A percentile compares a stretch with the other conserved stretches of the same genome.
These are phyloP conservation scores for Calliopsis andreniformis DNA, from an alignment of 1,140 invertebrate genomes.

Conservation along the genomic window DNA sequence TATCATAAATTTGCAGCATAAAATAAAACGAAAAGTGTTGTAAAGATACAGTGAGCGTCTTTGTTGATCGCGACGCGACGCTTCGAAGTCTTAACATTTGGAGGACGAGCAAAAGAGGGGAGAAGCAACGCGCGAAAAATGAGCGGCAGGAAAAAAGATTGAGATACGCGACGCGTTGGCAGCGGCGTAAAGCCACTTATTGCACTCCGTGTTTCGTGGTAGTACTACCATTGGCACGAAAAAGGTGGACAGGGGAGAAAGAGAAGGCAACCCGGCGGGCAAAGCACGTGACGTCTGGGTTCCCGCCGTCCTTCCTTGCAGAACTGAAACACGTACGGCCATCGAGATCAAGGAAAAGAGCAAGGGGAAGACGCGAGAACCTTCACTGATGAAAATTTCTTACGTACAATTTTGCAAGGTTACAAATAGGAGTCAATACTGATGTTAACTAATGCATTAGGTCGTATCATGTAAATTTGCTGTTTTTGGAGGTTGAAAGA, in stretches of 20 bases:
- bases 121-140: conserved; percentile 10
- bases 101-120: not conserved
- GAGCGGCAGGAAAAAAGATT: conserved; percentile 29
- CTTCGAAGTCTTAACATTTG: conserved; percentile 23
- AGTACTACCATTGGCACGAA: conserved; percentile 42
- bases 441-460: no score
- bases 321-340: conserved; percentile 22
- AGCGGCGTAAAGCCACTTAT: conserved; percentile 33
- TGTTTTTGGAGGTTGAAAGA: no score
- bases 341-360: conserved; percentile 8
- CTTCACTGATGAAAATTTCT: not conserved
- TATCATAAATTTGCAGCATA: no score
- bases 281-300: conserved; percentile 71
- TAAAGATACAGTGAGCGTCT: no score
- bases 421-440: not conserved
- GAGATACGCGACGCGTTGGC: conserved; percentile 31
- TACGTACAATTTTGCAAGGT: not conserved
- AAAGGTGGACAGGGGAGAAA: conserved; percentile 22
- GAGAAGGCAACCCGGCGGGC: conserved; percentile 37
- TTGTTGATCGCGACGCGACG: not conserved
- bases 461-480: no score
- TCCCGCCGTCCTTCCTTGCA: conserved; percentile 59
- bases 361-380: not conserved
- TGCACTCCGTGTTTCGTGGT: conserved; percentile 31
- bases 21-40: not conserved